These are phyloP conservation scores for Ectemnius cavifrons DNA, from an alignment of 2,888 invertebrate genomes.

Conservation along the genomic window DNA sequence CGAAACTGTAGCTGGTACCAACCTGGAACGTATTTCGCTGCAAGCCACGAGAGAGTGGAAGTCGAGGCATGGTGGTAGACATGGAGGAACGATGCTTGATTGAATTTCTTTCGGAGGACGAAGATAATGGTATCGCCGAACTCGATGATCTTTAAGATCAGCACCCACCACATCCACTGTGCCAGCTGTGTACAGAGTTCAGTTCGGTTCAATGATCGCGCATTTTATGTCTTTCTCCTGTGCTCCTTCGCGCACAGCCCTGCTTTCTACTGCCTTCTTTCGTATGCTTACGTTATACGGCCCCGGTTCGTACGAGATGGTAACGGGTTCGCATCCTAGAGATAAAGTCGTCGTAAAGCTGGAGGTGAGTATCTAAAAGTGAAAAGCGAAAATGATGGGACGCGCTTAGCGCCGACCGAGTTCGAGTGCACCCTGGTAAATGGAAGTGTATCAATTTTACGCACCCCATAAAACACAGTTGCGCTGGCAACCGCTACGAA, in stretches of 20 bases:
- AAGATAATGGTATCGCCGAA: conserved; percentile 86
- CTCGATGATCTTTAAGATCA: conserved; percentile 83
- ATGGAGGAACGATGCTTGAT: conserved; percentile 86
- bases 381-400: neutral
- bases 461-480: conserved; percentile 85
- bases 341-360: conserved; percentile 83
- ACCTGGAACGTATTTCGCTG: conserved; percentile 84
- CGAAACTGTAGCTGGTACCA: neutral
- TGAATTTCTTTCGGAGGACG: conserved; percentile 84
- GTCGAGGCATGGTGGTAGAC: conserved; percentile 86
- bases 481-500: conserved; percentile 82
- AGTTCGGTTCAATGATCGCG: no score
- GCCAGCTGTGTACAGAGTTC: conserved; percentile 67
- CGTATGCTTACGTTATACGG: conserved; percentile 80
- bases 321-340: conserved; percentile 85
- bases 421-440: no score
- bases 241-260: neutral
- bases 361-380: conserved; percentile 81
- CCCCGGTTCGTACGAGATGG: conserved; percentile 84
- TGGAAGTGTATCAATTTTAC: conserved; percentile 59
- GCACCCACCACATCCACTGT: conserved; percentile 82
- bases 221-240: neutral
- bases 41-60: conserved; percentile 81
- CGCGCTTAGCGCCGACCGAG: neutral
- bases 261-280: neutral